Conservation (phyloP, 2,797 vertebrate species). For the Typhlichthys subterraneus region DNA sequence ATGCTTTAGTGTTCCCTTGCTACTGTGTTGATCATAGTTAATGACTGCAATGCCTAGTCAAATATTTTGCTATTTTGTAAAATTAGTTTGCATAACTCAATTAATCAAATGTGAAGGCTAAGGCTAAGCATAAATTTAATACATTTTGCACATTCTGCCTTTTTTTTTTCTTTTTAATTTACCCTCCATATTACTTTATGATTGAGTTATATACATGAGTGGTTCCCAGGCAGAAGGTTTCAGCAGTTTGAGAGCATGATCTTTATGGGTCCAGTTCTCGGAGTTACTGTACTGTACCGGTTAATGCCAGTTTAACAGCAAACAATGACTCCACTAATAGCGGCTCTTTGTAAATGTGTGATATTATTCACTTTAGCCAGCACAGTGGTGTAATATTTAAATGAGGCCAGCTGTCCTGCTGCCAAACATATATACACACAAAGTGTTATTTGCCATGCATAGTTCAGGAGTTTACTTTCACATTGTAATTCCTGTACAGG, state of each 20-base stretch:
- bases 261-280: conserved; percentile 8
- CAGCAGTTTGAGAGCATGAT: conserved; percentile 50
- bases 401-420: no score
- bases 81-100: conserved; percentile 57
- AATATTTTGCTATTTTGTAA: conserved; percentile 62
- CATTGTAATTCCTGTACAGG: no score
- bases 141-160: conserved; percentile 39
- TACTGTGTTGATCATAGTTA: conserved; percentile 16
- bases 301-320: no score
- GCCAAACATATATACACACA: no score
- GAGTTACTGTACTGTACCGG: neutral
- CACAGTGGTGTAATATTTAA: no score
- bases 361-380: no score
- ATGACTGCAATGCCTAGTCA: conserved; percentile 41
- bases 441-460: no score
- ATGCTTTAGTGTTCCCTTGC: no score
- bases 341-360: no score
- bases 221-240: conserved; percentile 56
- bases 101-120: conserved; percentile 60
- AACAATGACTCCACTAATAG: no score
- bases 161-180: conserved; percentile 49
- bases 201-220: conserved; percentile 58
- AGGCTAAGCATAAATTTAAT: conserved; percentile 58
- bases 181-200: conserved; percentile 64
- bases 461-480: no score